Evolutionary conservation across 2,113 vertebrate genomes (phyloP).

Genomic region (Phylloscopus trochilus): DNA sequence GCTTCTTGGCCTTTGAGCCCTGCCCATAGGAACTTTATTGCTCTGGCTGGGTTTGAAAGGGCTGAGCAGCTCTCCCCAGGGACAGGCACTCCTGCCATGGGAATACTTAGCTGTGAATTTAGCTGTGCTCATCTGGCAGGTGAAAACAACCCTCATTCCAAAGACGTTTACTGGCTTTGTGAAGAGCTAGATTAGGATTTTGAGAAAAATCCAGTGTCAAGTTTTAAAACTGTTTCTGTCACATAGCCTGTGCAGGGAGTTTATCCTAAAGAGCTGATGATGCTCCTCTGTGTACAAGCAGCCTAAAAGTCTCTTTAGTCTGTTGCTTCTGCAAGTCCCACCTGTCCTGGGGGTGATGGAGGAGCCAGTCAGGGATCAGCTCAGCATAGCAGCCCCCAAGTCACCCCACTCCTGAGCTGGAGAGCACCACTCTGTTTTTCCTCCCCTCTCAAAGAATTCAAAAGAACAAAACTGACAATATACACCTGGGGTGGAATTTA

Average conservation of each 20-base stretch:
- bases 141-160: background rate
- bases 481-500: background rate
- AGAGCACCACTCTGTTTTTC: background rate
- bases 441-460: no score
- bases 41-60: background rate
- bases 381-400: fast-evolving
- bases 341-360: background rate
- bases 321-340: background rate
- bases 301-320: background rate
- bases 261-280: background rate
- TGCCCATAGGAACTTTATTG: background rate
- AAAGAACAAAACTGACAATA: background rate
- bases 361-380: background rate
- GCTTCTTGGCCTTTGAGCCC: background rate
- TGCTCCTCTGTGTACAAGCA: background rate
- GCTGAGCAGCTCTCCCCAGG: background rate
- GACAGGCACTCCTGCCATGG: background rate
- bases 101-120: background rate
- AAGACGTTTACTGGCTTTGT: background rate
- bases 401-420: background rate
- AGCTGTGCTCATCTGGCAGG: background rate
- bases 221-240: background rate
- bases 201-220: background rate
- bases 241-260: background rate
- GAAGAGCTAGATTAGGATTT: background rate